Evolutionary conservation across 2,888 invertebrate species (phyloP), one percentile per base, ranked within the genome.

Genomic region (Clitarchus hookeri): DNA sequence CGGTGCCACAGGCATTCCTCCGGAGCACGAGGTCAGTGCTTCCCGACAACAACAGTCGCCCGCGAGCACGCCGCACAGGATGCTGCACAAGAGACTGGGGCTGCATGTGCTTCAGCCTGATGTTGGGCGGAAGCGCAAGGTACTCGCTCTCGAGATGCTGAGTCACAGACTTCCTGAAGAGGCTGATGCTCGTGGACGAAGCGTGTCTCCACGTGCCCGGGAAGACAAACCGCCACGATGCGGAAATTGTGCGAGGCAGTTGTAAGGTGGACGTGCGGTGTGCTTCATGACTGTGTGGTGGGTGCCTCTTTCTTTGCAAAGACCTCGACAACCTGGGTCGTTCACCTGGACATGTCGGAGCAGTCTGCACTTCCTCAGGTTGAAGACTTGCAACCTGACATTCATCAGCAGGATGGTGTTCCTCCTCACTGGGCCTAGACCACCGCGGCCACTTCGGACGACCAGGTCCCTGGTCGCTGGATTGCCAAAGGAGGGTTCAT

Each of bases 381-480:
- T 0, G 82, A 82, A 82, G 36, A 82, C 27, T 12, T 44, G 12
- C 6, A 48, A 48, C 12, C 48, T 44, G 36, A 44, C 82, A 82
- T 82, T 11, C 11, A 19, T 25, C 27, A 11, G 4, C 11, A 27
- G 27, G 12, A 27, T 82, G 48, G 6, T 9, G 27, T 9, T 26
- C 27, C 23, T 26, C 27, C 6, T 82, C 26, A 27, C 27, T 26
- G 82, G 82, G 27, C 27, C 82, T 82, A 36, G n/a, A 82, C 82
- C 44, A 25, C 25, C 25, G 19, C 12, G 27, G 12, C 27, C 0
- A 82, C 82, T 82, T 82, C 26, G 82, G 4, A 82, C 82, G 36
- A 82, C 82, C 9, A 19, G 25, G 9, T 82, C 25, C 82, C 82
- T 82, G 82, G 82, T 82, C 26, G 23, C 82, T 82, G 27, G 82